phyloP scores from a whole-genome alignment of 2,888 invertebrate species.

The Physocephala rufipes region DNA sequence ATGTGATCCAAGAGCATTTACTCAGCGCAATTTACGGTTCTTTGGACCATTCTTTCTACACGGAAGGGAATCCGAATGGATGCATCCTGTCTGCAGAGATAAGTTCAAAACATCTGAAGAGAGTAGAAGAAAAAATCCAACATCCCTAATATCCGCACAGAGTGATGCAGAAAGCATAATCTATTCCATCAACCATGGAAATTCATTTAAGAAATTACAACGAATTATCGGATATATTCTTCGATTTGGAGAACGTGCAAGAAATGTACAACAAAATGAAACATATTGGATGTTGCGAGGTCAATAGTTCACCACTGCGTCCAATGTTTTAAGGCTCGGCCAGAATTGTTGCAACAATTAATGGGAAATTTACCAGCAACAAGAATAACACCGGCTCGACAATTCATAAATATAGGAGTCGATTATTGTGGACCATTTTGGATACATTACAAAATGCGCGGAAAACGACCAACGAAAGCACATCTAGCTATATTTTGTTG shows the following conservation, averaged over 20 bases:
- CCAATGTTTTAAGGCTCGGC: background rate
- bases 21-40: no score
- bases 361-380: background rate
- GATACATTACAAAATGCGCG: slow-evolving; percentile 34
- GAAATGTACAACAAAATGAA: no score
- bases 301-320: slow-evolving; percentile 4
- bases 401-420: slow-evolving; percentile 35
- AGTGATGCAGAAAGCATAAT: no score
- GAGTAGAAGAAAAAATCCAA: background rate
- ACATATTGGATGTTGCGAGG: no score
- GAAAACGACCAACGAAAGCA: slow-evolving; percentile 36
- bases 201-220: no score
- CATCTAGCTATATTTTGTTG: slow-evolving; percentile 42
- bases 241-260: no score
- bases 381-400: slow-evolving; percentile 33
- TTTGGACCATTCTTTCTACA: background rate
- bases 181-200: no score
- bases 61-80: slow-evolving; percentile 28
- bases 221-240: no score
- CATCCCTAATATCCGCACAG: no score
- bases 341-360: slow-evolving; percentile 5
- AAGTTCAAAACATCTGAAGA: background rate
- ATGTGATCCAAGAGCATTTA: no score
- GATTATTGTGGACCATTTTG: slow-evolving; percentile 41
- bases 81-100: slow-evolving; percentile 20